These are phyloP conservation scores for Pomacea canaliculata DNA, from an alignment of 2,888 invertebrate genomes.

Conservation along the genomic window DNA sequence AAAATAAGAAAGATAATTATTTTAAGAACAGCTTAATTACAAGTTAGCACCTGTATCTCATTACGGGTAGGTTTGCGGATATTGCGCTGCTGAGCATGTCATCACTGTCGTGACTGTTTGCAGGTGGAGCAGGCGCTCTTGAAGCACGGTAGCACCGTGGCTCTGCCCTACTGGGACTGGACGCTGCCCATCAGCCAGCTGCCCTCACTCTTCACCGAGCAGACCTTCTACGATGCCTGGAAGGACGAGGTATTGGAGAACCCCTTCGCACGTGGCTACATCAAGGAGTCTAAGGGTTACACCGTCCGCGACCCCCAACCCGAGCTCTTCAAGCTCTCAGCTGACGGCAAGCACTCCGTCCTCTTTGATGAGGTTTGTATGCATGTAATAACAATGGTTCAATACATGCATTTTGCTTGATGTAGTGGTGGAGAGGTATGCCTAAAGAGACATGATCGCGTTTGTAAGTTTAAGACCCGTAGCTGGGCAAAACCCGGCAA, in stretches of 20 bases:
- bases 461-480: no score
- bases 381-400: no score
- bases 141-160: slow-evolving; percentile 31
- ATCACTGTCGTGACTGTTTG: background rate
- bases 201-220: slow-evolving; percentile 28
- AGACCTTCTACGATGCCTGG: slow-evolving; percentile 37
- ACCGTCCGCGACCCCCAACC: slow-evolving; percentile 36
- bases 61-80: background rate
- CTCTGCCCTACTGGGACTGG: slow-evolving; percentile 47
- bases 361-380: slow-evolving; percentile 30
- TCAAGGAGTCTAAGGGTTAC: slow-evolving; percentile 26
- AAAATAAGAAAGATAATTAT: background rate
- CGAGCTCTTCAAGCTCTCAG: slow-evolving; percentile 29
- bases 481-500: no score
- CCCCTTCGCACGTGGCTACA: slow-evolving; percentile 34
- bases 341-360: slow-evolving; percentile 29
- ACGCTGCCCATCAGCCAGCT: slow-evolving; percentile 28
- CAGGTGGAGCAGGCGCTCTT: slow-evolving; percentile 35
- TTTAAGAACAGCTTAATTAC: background rate
- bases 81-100: background rate
- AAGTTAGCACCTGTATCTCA: background rate
- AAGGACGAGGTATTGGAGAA: slow-evolving; percentile 30
- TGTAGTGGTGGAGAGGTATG: no score
- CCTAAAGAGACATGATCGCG: no score
- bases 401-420: no score